Evolutionary conservation across 2,888 invertebrate genomes (phyloP), one percentile per base, ranked within the genome.

Genomic region (Eretmocerus hayati): DNA sequence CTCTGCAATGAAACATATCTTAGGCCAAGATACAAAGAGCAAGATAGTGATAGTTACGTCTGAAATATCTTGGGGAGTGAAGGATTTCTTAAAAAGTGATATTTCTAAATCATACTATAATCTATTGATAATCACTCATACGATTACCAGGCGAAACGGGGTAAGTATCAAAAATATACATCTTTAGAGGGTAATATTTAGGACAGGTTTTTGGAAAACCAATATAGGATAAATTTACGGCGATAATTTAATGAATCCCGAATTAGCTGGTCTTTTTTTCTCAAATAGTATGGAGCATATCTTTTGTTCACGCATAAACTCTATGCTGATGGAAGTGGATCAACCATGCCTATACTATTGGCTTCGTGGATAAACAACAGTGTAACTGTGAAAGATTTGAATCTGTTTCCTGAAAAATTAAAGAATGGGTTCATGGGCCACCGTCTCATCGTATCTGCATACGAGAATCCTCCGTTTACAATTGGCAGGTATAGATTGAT

Each of bases 261-360:
- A n/a, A n/a, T n/a, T n/a, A n/a, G n/a, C n/a, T n/a, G n/a, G 6
- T 9, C 33, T 31, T 26, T 11, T 37, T 39, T 2, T 22, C 23
- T 39, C 30, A 56, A 84, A 81, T 84, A n/a, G n/a, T n/a, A 84
- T 72, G 74, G 80, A 1, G 80, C 85, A 13, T 85, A 79, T 64
- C 82, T 87, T 56, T 67, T 88, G 42, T 87, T 85, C 63, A 87
- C 87, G 0, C 87, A 88, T 64, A 77, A 79, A 56, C 67, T 88
- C 33, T 87, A 81, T 63, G 76, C 78, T 1, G 87, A 87, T 66
- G 85, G 86, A 3, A 71, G 87, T 58, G 87, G 87, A 21, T 78
- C 83, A 0, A 87, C 86, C 62, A 71, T 69, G 40, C 80, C 85
- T 0, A 62, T 78, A 19, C 81, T 88, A 1, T 59, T 88, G 9